Conservation (phyloP, 2,888 invertebrate species). For the Drosophila meridionalis region DNA sequence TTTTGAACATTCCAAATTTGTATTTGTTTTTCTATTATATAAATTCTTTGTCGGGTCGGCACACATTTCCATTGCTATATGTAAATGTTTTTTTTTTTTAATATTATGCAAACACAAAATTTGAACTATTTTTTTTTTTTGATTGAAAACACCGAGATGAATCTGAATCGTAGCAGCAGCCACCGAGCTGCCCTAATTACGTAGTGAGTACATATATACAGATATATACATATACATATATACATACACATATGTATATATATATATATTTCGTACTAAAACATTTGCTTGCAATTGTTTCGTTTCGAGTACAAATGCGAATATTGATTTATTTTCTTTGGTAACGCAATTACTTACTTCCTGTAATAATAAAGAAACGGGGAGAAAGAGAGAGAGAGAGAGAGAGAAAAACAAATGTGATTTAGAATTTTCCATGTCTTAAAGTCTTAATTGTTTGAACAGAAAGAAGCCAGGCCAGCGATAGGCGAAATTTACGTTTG, state of each 20-base stretch:
- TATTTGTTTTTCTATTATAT: not conserved
- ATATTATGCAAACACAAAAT: conserved; percentile 14
- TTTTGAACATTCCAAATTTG: conserved; percentile 27
- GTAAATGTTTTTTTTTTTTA: not conserved
- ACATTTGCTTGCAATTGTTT: conserved; percentile 25
- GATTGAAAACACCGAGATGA: not conserved
- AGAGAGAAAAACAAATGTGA: conserved; percentile 63
- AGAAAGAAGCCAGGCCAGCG: conserved; percentile 76
- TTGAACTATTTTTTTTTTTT: not conserved
- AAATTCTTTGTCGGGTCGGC: conserved; percentile 13
- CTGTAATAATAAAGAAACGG: conserved; percentile 84
- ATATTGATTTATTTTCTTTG: conserved; percentile 18
- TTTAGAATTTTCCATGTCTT: conserved; percentile 66
- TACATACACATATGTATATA: not conserved
- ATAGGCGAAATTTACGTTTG: conserved; percentile 69
- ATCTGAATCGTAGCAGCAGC: conserved; percentile 2
- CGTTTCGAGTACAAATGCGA: conserved; percentile 28
- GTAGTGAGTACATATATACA: not conserved
- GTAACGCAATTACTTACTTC: conserved; percentile 83
- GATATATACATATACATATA: not conserved
- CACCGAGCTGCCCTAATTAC: not conserved
- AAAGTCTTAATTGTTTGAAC: conserved; percentile 63
- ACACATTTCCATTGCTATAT: conserved; percentile 13
- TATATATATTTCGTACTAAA: conserved; percentile 10
- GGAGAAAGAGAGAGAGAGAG: conserved; percentile 68